Evolutionary conservation across 2,888 invertebrate genomes (phyloP).

Genomic region (Lycophotia porphyrea): DNA sequence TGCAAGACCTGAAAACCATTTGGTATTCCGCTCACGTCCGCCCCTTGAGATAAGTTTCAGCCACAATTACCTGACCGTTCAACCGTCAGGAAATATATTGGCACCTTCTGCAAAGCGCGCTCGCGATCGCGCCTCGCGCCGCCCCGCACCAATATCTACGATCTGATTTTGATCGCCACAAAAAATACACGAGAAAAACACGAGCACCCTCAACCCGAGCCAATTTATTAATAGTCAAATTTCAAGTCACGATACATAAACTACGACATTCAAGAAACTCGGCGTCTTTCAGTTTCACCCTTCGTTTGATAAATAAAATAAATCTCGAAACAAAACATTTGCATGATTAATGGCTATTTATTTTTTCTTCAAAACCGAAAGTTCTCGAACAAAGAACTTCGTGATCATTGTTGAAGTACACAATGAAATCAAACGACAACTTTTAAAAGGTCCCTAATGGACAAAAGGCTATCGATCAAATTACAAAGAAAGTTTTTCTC

Average conservation of each 20-base stretch:
- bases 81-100: constrained; percentile 89
- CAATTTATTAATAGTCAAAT: constrained; percentile 72
- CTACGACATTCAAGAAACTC: constrained; percentile 51
- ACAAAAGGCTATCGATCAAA: constrained; percentile 89
- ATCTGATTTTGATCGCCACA: constrained; percentile 78
- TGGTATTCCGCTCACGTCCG: constrained; percentile 86
- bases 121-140: constrained; percentile 69
- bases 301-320: constrained; percentile 74
- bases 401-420: constrained; percentile 83
- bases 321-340: constrained; percentile 77
- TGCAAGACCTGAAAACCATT: constrained; percentile 81
- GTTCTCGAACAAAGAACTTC: constrained; percentile 80
- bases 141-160: constrained; percentile 78
- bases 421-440: constrained; percentile 87
- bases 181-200: constrained; percentile 68
- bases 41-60: constrained; percentile 88
- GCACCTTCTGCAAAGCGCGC: constrained; percentile 85
- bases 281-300: constrained; percentile 67
- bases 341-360: constrained; percentile 83
- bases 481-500: constrained; percentile 87
- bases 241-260: constrained; percentile 69
- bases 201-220: constrained; percentile 62
- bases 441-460: constrained; percentile 89
- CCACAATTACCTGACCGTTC: constrained; percentile 89
- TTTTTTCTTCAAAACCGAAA: constrained; percentile 78